Conservation (phyloP, 2,113 vertebrate species). For the Cyprinodon variegatus region DNA sequence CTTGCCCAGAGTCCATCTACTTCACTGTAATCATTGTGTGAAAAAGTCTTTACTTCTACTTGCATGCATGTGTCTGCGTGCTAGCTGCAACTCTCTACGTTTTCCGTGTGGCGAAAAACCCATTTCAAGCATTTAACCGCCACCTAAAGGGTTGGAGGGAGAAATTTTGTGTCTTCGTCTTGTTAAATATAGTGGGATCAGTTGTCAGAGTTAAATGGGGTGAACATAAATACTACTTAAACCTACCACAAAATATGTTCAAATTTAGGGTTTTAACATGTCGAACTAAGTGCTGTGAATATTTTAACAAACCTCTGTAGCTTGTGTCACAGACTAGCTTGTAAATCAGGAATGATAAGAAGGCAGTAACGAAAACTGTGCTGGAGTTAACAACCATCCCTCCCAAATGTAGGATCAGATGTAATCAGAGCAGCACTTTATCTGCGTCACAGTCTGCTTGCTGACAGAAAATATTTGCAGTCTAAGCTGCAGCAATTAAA, state of each 20-base stretch:
- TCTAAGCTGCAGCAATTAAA: conserved; percentile 32
- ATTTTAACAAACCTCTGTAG: background rate
- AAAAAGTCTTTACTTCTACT: too few species aligned
- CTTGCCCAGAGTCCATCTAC: too few species aligned
- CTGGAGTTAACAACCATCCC: conserved; percentile 28
- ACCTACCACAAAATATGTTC: background rate
- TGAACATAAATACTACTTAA: background rate
- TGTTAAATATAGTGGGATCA: too few species aligned
- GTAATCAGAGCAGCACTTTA: conserved; percentile 56
- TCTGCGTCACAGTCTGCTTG: conserved; percentile 35
- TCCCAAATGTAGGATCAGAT: conserved; percentile 52
- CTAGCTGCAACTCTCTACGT: too few species aligned
- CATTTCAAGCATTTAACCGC: too few species aligned
- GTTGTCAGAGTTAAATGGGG: background rate
- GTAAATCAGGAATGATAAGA: background rate
- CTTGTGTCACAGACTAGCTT: background rate
- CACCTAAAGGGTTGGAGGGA: too few species aligned
- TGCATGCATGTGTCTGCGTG: too few species aligned
- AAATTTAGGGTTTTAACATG: background rate
- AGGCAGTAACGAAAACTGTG: conserved; percentile 13
- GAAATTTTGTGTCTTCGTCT: too few species aligned
- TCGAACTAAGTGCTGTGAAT: background rate
- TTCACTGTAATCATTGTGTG: too few species aligned
- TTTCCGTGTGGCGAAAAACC: too few species aligned
- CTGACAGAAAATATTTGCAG: conserved; percentile 33